Base-by-base conservation (phyloP, 2,888 invertebrate species). In the Eueremaeus valkanovi region DNA sequence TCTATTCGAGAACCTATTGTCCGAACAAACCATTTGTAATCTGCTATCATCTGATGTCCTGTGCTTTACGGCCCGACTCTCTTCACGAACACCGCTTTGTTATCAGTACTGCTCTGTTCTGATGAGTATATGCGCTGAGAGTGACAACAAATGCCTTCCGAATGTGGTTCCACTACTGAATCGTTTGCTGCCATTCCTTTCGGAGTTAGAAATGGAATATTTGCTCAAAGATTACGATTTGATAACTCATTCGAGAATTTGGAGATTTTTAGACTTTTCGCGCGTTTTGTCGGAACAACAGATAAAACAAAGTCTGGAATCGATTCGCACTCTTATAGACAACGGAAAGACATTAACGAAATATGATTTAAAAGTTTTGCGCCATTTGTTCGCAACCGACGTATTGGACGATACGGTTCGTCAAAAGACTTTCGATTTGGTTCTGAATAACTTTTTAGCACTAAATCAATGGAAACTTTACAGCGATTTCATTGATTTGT, bases 21-120 rank as follows among this genome's bases (percentile, higher is more conserved):
- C 75, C 8, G 27, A 49, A 16, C 13, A 72, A 40, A 24, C 16
- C 24, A 36, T 70, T 16, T 31, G 29, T n/a, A 31, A 29, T 42
- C 21, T 58, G 21, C 36, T 75, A 21, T 70, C 75, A 0, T 75
- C 75, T 1, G 75, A 75, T 72, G 40, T 75, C 33, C n/a, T 75
- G 8, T 70, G 70, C 36, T 75, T 75, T 36, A 11, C 27, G 29
- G 33, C 33, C 31, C 33, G 66, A 66, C 36, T 36, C n/a, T n/a
- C n/a, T 13, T 66, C 66, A n/a, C 13, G 16, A 21, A 36, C 66
- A 9, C 18, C 33, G 18, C 66, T 66, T n/a, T 66, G 66, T 36
- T 66, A 66, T n/a, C 33, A 66, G 11, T 66, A 18, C 6, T 66
- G 36, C 18, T 33, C 36, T 9, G 6, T 66, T n/a, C 36, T 36